Evolutionary conservation across 2,888 invertebrate genomes (phyloP).

Genomic region (Acronicta alni): DNA sequence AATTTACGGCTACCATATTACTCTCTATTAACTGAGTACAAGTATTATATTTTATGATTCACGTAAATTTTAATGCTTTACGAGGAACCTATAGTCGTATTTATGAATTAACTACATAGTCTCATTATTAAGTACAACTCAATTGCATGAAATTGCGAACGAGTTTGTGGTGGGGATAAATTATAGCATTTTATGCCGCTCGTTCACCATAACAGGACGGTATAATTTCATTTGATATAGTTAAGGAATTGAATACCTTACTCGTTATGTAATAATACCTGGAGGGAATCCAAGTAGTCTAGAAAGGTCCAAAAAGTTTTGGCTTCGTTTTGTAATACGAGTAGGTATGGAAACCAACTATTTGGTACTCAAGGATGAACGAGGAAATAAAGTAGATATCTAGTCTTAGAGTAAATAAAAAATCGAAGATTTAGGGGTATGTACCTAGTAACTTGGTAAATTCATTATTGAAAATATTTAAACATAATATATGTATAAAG

Average conservation of each 20-base stretch:
- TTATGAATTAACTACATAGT: conserved; percentile 22
- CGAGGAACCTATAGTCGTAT: conserved; percentile 15
- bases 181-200: conserved; percentile 44
- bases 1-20: background rate
- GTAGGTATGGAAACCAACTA: conserved; percentile 21
- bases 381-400: background rate
- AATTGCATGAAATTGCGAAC: conserved; percentile 40
- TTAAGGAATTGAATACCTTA: conserved; percentile 46
- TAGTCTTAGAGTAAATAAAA: no score
- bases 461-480: no score
- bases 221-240: conserved; percentile 45
- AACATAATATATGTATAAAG: no score
- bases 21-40: conserved; percentile 1
- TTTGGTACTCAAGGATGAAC: background rate
- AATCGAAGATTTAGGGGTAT: no score
- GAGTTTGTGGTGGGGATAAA: conserved; percentile 27
- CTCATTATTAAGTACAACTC: conserved; percentile 19
- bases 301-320: conserved; percentile 28
- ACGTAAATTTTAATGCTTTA: conserved; percentile 16
- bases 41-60: conserved; percentile 19
- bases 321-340: conserved; percentile 5
- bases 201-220: conserved; percentile 40
- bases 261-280: conserved; percentile 39
- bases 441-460: no score
- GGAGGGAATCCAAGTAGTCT: conserved; percentile 35